Conservation (phyloP, 2,113 vertebrate species). For the Motacilla tschutschensis region DNA sequence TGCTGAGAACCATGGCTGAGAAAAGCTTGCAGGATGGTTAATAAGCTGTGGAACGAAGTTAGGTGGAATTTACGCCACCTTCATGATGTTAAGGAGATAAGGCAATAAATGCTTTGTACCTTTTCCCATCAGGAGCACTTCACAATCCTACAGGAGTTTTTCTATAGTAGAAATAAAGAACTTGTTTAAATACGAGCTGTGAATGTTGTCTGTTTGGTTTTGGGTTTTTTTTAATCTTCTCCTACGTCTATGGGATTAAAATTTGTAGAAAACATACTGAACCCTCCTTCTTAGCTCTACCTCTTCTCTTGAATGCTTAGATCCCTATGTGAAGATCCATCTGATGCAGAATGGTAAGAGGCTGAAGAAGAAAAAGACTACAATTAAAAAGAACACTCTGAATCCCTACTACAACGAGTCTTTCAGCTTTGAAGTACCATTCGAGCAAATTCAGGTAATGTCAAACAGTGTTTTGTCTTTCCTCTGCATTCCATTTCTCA, state of each 20-base stretch:
- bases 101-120: background rate
- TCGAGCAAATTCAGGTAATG: constrained; percentile 98
- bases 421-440: constrained; percentile 98
- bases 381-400: constrained; percentile 98
- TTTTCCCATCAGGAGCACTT: background rate
- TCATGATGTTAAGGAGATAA: background rate
- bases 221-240: background rate
- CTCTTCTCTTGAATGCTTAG: constrained; percentile 69
- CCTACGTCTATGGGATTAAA: background rate
- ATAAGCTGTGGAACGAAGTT: background rate
- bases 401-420: constrained; percentile 99
- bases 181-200: background rate
- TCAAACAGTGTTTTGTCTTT: constrained; percentile 42
- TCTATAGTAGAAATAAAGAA: background rate
- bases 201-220: background rate
- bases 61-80: background rate
- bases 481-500: constrained; percentile 31
- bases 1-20: background rate
- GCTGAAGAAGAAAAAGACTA: constrained; percentile 99
- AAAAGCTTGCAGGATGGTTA: background rate
- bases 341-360: constrained; percentile 98
- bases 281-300: background rate
- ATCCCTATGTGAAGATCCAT: constrained; percentile 98
- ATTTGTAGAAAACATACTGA: background rate
- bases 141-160: background rate